A percentile compares a stretch with the other conserved stretches of the same genome.
Conservation (phyloP, 2,797 vertebrate genomes). For the Macroramphosus scolopax region DNA sequence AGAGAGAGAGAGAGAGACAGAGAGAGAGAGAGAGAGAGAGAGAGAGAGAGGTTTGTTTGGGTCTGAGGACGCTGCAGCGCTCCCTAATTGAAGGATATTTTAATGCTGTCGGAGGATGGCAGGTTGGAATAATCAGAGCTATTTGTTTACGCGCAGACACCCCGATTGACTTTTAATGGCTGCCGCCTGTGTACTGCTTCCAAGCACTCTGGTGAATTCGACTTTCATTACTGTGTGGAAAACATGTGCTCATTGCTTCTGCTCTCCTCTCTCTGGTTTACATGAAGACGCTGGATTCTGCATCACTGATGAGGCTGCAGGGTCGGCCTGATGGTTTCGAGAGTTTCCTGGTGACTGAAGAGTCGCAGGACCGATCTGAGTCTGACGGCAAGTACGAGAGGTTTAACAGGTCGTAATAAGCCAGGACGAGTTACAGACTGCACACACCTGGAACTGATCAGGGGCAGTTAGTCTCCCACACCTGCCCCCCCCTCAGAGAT, state of each 20-base stretch:
- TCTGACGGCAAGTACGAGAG: conserved; percentile 1
- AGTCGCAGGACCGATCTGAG: conserved; percentile 7
- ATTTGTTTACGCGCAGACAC: conserved; percentile 79
- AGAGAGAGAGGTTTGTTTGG: conserved; percentile 64
- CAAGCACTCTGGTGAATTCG: conserved; percentile 65
- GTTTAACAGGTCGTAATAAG: no score
- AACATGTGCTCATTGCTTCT: conserved; percentile 65
- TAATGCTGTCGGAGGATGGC: conserved; percentile 74
- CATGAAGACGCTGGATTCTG: conserved; percentile 44
- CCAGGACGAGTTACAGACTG: no score
- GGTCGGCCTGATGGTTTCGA: conserved; percentile 15
- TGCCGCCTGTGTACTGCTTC: conserved; percentile 66
- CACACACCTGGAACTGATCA: no score
- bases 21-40: conserved; percentile 39
- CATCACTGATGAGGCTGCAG: conserved; percentile 39
- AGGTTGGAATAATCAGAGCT: conserved; percentile 77
- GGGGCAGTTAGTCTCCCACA: no score
- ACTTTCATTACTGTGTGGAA: conserved; percentile 75
- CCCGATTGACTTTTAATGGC: conserved; percentile 79
- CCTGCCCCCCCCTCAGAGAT: no score
- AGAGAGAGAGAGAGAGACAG: conserved; percentile 37
- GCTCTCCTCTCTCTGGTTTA: conserved; percentile 53
- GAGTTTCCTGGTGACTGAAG: conserved; percentile 22
- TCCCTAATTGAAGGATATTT: conserved; percentile 76
- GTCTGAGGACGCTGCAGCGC: conserved; percentile 52